These are phyloP conservation scores for Mastacembelus armatus DNA, from an alignment of 2,797 vertebrate genomes.

Conservation along the genomic window DNA sequence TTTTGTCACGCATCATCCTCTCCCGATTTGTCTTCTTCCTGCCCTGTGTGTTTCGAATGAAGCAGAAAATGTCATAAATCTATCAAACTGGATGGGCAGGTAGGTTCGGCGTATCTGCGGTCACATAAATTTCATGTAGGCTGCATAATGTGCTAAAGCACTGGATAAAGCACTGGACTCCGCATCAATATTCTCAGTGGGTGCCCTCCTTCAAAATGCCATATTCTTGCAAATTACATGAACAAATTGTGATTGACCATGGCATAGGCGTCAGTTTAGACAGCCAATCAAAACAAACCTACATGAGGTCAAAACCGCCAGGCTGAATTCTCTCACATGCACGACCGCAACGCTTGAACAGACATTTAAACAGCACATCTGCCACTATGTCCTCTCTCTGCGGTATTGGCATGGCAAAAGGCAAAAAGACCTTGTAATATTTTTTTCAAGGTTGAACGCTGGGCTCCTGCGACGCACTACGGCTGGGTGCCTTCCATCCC, in stretches of 20 bases:
- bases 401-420: constrained; percentile 31
- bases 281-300: constrained; percentile 68
- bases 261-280: constrained; percentile 49
- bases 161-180: constrained; percentile 48
- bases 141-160: constrained; percentile 24
- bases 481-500: constrained; percentile 49
- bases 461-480: constrained; percentile 31
- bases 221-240: constrained; percentile 63
- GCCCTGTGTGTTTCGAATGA: constrained; percentile 18
- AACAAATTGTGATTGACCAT: constrained; percentile 67
- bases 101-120: too few species aligned
- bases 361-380: constrained; percentile 47
- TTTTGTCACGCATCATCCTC: not conserved
- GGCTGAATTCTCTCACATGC: constrained; percentile 37
- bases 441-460: constrained; percentile 16
- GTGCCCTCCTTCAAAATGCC: constrained; percentile 35
- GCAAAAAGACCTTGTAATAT: constrained; percentile 52
- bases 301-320: constrained; percentile 46
- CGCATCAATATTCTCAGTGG: constrained; percentile 58
- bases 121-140: too few species aligned
- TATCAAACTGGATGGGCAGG: constrained; percentile 20
- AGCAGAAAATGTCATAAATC: constrained; percentile 28
- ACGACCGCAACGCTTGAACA: constrained; percentile 30
- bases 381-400: constrained; percentile 40
- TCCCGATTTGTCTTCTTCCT: not conserved